Evolutionary conservation across 2,113 vertebrate genomes (phyloP), one percentile per base, ranked within the genome.

Genomic region (Speoplatyrhinus poulsoni): DNA sequence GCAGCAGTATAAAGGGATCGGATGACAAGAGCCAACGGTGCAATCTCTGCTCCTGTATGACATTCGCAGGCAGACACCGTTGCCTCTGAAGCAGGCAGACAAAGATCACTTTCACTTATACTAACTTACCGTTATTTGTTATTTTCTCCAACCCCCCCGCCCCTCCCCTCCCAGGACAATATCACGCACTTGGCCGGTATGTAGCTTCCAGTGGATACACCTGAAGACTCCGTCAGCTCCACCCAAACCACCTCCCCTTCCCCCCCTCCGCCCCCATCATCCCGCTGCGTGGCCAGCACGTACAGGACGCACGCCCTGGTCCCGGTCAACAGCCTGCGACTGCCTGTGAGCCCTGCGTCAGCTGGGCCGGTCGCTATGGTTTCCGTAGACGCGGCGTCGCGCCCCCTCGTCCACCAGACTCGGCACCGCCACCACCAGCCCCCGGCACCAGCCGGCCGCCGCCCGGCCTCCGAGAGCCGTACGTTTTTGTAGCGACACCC

Each of bases 151-250:
- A 4, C 64, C 36, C 77, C 60, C 52, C 6, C 15, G 32, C 60
- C 2, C 60, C 36, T 79, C 57, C 60, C 32, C 3, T 62, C 64
- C 15, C 79, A 88, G 91, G 84, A 88, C 77, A 77, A 82, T 71
- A 75, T 60, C 33, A 70, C 65, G 70, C 67, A 62, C 59, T 59
- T 72, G 50, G 50, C 57, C 50, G 11, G 61, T 56, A 67, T 60
- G 15, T 64, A 17, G 7, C 54, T n/a, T 75, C 75, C 76, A 74
- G 86, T 88, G 91, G 88, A 89, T 84, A 16, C 72, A 83, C 65
- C 73, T 80, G 85, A 82, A 77, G 79, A 82, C 65, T 64, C 77
- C 41, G 59, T 53, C 50, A 19, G 53, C 46, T 69, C 69, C 64
- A 26, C 26, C 26, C 26, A 2, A 26, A 26, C 57, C 71, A 62